A percentile compares a stretch with the other conserved stretches of the same genome.
phyloP scores from a whole-genome alignment of 2,113 vertebrate genomes.

The Grammomys dolichurus region DNA sequence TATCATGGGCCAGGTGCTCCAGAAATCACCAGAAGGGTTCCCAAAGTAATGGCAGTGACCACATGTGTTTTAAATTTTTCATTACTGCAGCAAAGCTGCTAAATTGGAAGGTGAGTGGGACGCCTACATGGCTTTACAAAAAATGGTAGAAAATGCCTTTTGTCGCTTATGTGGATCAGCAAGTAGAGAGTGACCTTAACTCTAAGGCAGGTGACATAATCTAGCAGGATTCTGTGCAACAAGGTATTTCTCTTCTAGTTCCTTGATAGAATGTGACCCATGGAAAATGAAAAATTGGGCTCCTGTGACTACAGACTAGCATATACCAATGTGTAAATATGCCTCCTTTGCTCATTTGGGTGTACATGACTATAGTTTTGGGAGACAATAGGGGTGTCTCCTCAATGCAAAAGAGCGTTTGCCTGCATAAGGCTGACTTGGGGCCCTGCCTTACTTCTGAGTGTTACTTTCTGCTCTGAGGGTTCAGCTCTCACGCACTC shows the following conservation, averaged over 20 bases:
- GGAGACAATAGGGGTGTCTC: conserved; percentile 49
- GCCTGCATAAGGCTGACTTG: not conserved
- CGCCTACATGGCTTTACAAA: not conserved
- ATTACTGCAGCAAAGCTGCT: not conserved
- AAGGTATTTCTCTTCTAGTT: not conserved
- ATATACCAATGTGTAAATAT: conserved; percentile 53
- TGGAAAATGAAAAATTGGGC: conserved; percentile 53
- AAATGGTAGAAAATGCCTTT: not conserved
- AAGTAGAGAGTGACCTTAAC: not conserved
- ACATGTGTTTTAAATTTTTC: not conserved
- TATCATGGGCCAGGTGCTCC: not conserved
- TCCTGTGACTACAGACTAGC: conserved; percentile 13
- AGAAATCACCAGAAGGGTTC: not conserved
- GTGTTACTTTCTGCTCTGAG: conserved; percentile 61
- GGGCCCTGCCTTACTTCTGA: conserved; percentile 58
- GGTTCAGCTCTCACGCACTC: conserved; percentile 66
- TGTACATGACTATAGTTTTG: conserved; percentile 62
- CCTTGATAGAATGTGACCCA: not conserved
- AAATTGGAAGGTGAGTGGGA: not conserved
- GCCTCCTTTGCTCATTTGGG: conserved; percentile 37
- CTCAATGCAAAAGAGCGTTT: not conserved
- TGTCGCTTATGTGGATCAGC: no score
- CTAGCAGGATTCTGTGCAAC: not conserved
- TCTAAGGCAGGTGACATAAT: not conserved
- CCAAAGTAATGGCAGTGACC: not conserved